These are phyloP conservation scores for Galerucella nymphaeae DNA, from an alignment of 2,888 invertebrate genomes.

Conservation along the genomic window DNA sequence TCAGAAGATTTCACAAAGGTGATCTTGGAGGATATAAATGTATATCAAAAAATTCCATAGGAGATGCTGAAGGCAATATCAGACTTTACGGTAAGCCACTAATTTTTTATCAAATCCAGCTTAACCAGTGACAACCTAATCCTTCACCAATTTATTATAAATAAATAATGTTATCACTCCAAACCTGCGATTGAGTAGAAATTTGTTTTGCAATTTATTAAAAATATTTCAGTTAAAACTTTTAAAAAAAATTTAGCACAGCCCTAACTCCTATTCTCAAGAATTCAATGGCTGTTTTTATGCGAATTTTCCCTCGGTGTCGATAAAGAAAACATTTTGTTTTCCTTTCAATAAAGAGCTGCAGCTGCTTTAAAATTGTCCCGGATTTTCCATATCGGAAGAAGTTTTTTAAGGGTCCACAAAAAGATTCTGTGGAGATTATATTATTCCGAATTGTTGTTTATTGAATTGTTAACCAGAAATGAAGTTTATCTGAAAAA, in stretches of 20 bases:
- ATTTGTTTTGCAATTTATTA: too few species aligned
- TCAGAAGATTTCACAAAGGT: constrained; percentile 78
- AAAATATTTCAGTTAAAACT: too few species aligned
- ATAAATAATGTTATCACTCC: too few species aligned
- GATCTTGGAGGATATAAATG: constrained; percentile 91
- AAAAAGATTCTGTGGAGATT: constrained; percentile 24
- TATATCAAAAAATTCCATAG: constrained; percentile 92
- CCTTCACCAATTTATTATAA: too few species aligned
- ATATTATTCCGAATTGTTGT: constrained; percentile 39
- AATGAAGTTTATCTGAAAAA: constrained; percentile 45
- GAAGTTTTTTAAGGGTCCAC: constrained; percentile 23
- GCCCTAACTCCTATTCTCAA: neutral
- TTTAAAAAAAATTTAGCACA: neutral
- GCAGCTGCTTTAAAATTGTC: constrained; percentile 33
- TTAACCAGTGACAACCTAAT: neutral
- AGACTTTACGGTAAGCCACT: constrained; percentile 82
- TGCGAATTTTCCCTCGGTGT: neutral
- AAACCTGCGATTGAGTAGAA: too few species aligned
- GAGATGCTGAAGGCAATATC: constrained; percentile 90
- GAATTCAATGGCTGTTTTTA: constrained; percentile 3
- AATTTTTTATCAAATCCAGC: constrained; percentile 7
- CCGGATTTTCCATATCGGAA: constrained; percentile 20
- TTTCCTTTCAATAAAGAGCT: constrained; percentile 31
- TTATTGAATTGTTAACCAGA: constrained; percentile 46
- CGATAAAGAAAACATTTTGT: constrained; percentile 8